A percentile compares a stretch with the other conserved stretches of the same genome.
Conservation (phyloP, 2,797 vertebrate species). For the Silurus aristotelis region DNA sequence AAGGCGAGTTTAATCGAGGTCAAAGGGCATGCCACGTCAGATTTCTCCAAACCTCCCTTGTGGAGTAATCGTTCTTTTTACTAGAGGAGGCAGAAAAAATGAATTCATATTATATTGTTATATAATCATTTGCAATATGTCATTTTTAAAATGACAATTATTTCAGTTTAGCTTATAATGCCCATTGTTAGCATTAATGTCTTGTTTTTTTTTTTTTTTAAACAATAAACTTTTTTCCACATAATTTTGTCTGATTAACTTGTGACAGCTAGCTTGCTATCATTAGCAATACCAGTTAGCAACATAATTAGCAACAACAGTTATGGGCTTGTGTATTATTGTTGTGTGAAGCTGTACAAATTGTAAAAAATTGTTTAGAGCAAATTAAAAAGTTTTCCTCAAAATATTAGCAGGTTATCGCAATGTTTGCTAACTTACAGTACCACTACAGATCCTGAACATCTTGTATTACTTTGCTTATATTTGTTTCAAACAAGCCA, state of each 20-base stretch:
- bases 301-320: no score
- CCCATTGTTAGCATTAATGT: background rate
- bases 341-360: background rate
- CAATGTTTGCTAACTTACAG: no score
- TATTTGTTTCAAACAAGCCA: no score
- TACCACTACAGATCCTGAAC: no score
- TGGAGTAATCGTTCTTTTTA: background rate
- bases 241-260: background rate
- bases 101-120: no score
- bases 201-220: background rate
- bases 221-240: background rate
- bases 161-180: background rate
- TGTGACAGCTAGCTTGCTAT: background rate
- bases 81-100: background rate
- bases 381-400: no score
- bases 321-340: no score
- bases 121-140: no score
- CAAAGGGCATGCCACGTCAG: background rate
- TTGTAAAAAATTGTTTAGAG: background rate
- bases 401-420: no score
- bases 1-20: constrained; percentile 24
- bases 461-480: no score
- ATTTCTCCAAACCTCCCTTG: constrained; percentile 2
- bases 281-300: background rate
- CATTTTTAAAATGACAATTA: no score